Base-by-base conservation (phyloP, 2,888 invertebrate genomes). In the Hirtodrosophila cameraria region DNA sequence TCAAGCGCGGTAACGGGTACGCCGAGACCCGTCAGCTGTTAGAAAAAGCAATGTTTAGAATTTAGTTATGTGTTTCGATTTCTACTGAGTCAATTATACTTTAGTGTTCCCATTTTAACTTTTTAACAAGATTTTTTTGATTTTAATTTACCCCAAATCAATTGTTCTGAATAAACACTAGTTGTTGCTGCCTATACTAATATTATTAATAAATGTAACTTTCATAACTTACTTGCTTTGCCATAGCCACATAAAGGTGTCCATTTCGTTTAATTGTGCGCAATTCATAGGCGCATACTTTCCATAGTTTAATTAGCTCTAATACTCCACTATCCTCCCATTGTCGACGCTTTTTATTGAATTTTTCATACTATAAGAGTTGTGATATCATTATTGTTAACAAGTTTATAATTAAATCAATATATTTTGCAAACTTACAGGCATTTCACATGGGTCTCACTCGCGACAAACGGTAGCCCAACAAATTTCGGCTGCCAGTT, bases 191-290 rank as follows among this genome's bases (percentile, higher is more conserved):
- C n/a, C n/a, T n/a, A n/a, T n/a, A n/a, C n/a, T n/a, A n/a, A n/a
- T 25, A 2, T 25, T 3, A 11, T 7, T 27, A n/a, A 23, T 16
- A 3, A 12, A 25, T n/a, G n/a, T n/a, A n/a, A n/a, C n/a, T n/a
- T n/a, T 25, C n/a, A 1, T 1, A 1, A 72, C 70, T 63, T 20
- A 71, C 70, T 71, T 71, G 90, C 75, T 90, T 90, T 75, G 90
- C 90, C 90, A 90, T 90, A 88, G 90, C 90, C 86, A 90, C 90
- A 80, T 90, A 90, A 39, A 90, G 88, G 83, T 90, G 90, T 78
- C 90, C 90, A 90, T 90, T 90, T 78, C 90, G 87, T 89, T 90
- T 90, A 58, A 90, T 90, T 61, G 90, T 90, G 84, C 90, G 88
- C 82, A 90, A 72, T 75, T 90, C 90, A 83, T 90, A 90, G 59